Evolutionary conservation across 2,888 invertebrate genomes (phyloP), one percentile per base, ranked within the genome.

Genomic region (Polydrusus pterygomalis): DNA sequence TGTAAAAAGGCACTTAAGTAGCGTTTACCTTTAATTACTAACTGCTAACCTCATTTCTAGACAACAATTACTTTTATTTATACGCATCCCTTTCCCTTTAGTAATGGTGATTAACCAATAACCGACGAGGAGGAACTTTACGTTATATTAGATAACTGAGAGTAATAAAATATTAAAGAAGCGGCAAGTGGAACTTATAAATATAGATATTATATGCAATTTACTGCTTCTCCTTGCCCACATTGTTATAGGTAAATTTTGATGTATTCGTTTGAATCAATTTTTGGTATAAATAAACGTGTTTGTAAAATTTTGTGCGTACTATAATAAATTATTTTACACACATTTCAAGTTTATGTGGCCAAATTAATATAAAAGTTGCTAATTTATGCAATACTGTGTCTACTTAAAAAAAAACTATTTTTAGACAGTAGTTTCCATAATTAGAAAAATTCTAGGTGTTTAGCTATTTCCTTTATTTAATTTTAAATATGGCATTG

Each of bases 41-140:
- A 18, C 30, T 30, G n/a, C 25, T 56, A 30, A 30, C 54, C 54
- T 25, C 54, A 56, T 30, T 56, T 56, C n/a, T 56, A 1, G 54
- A n/a, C 20, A 18, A 56, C 54, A 56, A 30, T 56, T 56, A 56
- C 54, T 56, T 56, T 56, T 30, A 30, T 20, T 7, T 51, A 51
- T 20, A 56, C n/a, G 30, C 54, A 30, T 56, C 54, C 54, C 54
- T 56, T 56, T 56, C 30, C 51, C 51, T 51, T 51, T 51, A 17
- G 17, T 9, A 18, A 49, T n/a, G 17, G 17, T 49, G 47, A 49
- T 49, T 49, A 49, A 49, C 47, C 5, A 20, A n/a, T n/a, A n/a
- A 20, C 20, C 11, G 20, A 20, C 18, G 11, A 20, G 11, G n/a
- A 18, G 51, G 51, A 20, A 18, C 18, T 51, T 51, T 51, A 20